phyloP scores from a whole-genome alignment of 2,113 vertebrate genomes.

The Hemichromis elongatus region DNA sequence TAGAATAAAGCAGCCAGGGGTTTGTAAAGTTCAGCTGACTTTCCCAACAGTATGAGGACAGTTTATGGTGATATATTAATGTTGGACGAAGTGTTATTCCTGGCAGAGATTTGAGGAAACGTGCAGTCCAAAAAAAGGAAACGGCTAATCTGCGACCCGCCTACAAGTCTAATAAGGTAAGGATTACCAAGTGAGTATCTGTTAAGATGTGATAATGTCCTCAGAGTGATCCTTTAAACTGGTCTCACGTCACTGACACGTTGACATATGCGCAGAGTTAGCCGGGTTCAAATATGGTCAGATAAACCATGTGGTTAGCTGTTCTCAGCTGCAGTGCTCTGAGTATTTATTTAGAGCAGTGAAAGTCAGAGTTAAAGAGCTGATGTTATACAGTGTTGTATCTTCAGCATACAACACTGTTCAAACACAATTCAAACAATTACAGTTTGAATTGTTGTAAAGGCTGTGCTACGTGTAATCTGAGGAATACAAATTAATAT shows the following conservation, averaged over 20 bases:
- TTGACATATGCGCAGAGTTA: background rate
- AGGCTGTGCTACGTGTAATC: background rate
- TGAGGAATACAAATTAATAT: background rate
- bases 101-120: background rate
- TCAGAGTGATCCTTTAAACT: conserved; percentile 48
- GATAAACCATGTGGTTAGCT: conserved; percentile 7
- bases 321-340: background rate
- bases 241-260: background rate
- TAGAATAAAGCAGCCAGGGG: background rate
- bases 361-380: background rate
- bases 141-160: conserved; percentile 22
- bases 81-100: background rate
- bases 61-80: background rate
- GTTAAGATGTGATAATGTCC: conserved; percentile 26
- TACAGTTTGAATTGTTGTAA: background rate
- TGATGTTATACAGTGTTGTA: too few relatives aligned
- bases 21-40: background rate
- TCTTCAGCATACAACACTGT: too few relatives aligned
- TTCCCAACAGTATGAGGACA: background rate
- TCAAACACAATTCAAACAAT: too few relatives aligned
- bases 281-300: conserved; percentile 8
- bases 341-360: background rate
- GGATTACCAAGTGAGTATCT: conserved; percentile 38
- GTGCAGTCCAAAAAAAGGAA: background rate
- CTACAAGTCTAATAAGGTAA: conserved; percentile 9